These are phyloP conservation scores for Cantharis nigra DNA, from an alignment of 2,888 invertebrate species.

Conservation along the genomic window DNA sequence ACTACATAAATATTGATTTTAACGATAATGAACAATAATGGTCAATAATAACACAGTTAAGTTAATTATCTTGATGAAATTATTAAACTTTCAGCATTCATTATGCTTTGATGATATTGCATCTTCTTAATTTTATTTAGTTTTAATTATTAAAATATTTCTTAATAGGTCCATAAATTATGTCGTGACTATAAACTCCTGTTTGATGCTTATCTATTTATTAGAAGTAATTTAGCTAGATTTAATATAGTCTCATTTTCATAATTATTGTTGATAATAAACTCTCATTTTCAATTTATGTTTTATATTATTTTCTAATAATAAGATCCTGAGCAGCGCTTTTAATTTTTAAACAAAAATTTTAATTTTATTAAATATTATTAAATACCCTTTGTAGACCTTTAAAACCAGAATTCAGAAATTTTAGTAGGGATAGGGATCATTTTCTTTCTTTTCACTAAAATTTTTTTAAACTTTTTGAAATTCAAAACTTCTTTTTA, in stretches of 20 bases:
- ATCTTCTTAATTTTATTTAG: background rate
- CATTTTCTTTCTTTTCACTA: too few species aligned
- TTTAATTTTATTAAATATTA: background rate
- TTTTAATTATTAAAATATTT: background rate
- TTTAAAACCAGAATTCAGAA: too few species aligned
- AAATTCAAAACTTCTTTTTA: too few species aligned
- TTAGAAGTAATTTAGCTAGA: background rate
- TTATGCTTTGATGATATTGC: background rate
- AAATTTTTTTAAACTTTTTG: too few species aligned
- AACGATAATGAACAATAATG: conserved; percentile 10
- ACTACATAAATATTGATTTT: conserved; percentile 26
- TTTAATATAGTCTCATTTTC: background rate
- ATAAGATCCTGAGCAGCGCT: background rate
- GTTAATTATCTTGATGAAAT: background rate
- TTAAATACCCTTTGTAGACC: too few species aligned
- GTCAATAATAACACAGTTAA: background rate
- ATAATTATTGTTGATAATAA: background rate
- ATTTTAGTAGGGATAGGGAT: too few species aligned
- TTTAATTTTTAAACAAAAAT: background rate
- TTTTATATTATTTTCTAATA: background rate
- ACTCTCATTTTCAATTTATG: background rate
- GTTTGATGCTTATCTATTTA: background rate
- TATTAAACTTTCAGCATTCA: background rate
- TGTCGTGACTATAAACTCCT: background rate
- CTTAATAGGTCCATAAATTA: background rate